phyloP scores from a whole-genome alignment of 2,113 vertebrate genomes.

The Tylochromis polylepis region DNA sequence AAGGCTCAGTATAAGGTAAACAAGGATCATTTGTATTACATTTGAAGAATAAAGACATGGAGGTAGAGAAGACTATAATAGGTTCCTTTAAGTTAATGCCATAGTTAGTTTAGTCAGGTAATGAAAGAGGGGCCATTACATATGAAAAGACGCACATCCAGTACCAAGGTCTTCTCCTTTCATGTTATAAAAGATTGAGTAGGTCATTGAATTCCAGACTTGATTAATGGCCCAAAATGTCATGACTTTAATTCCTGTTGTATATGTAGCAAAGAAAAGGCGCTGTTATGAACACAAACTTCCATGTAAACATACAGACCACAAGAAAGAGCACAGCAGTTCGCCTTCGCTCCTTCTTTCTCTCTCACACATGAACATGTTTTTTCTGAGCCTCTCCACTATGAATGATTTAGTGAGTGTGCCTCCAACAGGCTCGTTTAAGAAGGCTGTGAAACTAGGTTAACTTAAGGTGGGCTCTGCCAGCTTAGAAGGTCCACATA shows the following conservation, averaged over 20 bases:
- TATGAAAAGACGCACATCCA: not conserved
- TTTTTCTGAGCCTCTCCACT: constrained; percentile 45
- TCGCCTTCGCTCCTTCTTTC: not conserved
- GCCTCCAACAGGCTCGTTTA: constrained; percentile 44
- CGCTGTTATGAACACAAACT: not conserved
- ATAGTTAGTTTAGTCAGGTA: not conserved
- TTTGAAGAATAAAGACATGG: not conserved
- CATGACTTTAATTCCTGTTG: not conserved
- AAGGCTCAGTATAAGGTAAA: not conserved
- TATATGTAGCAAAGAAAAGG: not conserved
- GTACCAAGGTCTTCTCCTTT: not conserved
- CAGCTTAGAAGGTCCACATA: constrained; percentile 17
- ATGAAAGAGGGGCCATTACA: not conserved
- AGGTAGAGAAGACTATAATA: not conserved
- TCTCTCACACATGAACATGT: constrained; percentile 30
- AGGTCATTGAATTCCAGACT: constrained; percentile 25
- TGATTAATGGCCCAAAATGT: not conserved
- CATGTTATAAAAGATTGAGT: constrained; percentile 12
- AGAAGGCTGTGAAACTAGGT: constrained; percentile 57
- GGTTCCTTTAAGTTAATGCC: not conserved
- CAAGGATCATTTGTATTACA: not conserved
- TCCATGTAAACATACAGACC: constrained; percentile 11
- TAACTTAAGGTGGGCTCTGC: constrained; percentile 55
- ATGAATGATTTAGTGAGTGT: constrained; percentile 69
- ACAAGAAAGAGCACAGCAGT: not conserved